Evolutionary conservation across 92 coral and sea anemone genomes (phyloP).

Genomic region (Umimayanthus kanabou): DNA sequence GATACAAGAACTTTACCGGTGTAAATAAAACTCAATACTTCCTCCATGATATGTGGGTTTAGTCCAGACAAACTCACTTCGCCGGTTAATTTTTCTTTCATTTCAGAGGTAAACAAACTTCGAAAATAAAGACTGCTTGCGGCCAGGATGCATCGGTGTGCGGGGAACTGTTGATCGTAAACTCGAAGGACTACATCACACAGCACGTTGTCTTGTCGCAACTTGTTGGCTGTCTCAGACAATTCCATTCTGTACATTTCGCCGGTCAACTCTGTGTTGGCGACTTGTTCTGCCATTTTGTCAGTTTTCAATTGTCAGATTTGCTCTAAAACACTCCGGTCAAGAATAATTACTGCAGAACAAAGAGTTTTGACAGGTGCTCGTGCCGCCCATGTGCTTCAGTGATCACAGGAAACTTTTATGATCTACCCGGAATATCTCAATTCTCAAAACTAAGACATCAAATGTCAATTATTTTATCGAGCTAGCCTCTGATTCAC

Average conservation of each 20-base stretch:
- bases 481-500: not conserved
- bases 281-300: slow-evolving; percentile 3
- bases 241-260: slow-evolving; percentile 33
- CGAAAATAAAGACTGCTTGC: slow-evolving; percentile 87
- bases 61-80: slow-evolving; percentile 69
- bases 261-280: slow-evolving; percentile 13
- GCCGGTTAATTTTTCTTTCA: slow-evolving; percentile 68
- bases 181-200: slow-evolving; percentile 82
- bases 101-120: slow-evolving; percentile 72
- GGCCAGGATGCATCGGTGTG: slow-evolving; percentile 76
- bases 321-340: not conserved
- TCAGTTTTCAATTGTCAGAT: not conserved
- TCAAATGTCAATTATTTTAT: not conserved
- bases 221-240: slow-evolving; percentile 61
- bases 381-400: slow-evolving; percentile 15
- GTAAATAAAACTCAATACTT: slow-evolving; percentile 71
- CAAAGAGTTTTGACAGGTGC: slow-evolving; percentile 15
- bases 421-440: not conserved
- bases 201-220: slow-evolving; percentile 64
- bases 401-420: not conserved
- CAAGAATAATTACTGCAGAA: not conserved
- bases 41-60: slow-evolving; percentile 63
- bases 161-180: slow-evolving; percentile 58
- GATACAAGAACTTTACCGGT: slow-evolving; percentile 72
- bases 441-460: not conserved